Conservation (phyloP, 2,113 vertebrate species). For the Trichechus manatus region DNA sequence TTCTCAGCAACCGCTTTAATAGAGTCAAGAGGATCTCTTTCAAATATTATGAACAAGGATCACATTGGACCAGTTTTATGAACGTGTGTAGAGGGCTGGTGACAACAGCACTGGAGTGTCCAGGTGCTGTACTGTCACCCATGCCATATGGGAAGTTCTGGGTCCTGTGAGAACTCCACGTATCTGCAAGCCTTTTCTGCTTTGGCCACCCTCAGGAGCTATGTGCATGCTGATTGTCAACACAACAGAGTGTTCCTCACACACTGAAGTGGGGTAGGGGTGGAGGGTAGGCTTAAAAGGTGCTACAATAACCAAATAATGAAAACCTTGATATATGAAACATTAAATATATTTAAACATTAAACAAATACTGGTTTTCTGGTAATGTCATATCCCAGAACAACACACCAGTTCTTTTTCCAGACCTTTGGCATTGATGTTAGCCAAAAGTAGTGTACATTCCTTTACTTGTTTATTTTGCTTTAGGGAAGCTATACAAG, state of each 20-base stretch:
- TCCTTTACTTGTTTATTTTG: background rate
- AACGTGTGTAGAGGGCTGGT: background rate
- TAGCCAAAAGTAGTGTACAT: background rate
- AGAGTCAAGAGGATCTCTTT: background rate
- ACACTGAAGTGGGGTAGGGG: rapidly evolving
- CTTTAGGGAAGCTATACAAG: background rate
- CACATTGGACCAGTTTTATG: background rate
- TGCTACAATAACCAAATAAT: constrained; percentile 31
- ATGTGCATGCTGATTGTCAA: background rate
- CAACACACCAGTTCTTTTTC: background rate
- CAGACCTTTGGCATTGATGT: background rate
- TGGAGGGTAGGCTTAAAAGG: background rate
- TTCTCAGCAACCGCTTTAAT: background rate
- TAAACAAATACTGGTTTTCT: background rate
- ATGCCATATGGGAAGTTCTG: background rate
- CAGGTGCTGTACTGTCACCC: background rate
- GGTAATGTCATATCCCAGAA: background rate
- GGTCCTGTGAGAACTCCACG: background rate
- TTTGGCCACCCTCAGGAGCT: background rate
- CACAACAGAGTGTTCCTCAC: background rate
- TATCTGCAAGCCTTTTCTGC: background rate
- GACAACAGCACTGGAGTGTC: background rate
- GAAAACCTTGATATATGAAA: background rate
- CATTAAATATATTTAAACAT: background rate
- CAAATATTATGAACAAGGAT: background rate